Conservation (phyloP, 2,888 invertebrate species). For the Neuroscelio doddi region DNA sequence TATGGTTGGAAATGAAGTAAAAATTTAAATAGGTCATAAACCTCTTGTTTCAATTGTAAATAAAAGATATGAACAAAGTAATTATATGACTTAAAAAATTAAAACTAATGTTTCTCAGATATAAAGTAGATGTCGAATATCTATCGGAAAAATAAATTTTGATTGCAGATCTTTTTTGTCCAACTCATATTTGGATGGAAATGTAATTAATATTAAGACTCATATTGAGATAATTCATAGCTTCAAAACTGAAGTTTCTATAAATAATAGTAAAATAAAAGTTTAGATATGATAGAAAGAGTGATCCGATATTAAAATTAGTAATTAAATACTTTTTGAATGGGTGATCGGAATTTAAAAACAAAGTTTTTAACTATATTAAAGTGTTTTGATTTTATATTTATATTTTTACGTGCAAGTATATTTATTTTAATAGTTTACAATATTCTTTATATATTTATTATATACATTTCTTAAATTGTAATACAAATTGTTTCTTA, state of each 20-base stretch:
- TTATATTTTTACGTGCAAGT: too few relatives aligned
- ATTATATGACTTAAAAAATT: conserved; percentile 55
- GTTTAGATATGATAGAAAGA: background rate
- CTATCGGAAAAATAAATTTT: conserved; percentile 54
- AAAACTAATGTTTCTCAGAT: conserved; percentile 56
- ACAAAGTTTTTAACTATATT: too few relatives aligned
- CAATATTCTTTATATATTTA: too few relatives aligned
- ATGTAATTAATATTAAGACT: conserved; percentile 18
- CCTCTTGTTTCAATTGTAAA: conserved; percentile 58
- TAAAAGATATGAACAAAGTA: conserved; percentile 54
- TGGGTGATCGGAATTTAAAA: too few relatives aligned
- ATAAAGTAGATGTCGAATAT: conserved; percentile 49
- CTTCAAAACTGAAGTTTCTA: conserved; percentile 20
- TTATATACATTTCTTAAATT: too few relatives aligned
- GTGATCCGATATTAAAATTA: background rate
- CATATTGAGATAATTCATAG: conserved; percentile 20
- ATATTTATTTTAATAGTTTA: too few relatives aligned
- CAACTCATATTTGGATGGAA: conserved; percentile 40
- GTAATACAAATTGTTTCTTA: too few relatives aligned
- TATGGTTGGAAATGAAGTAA: conserved; percentile 52
- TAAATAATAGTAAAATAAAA: conserved; percentile 18
- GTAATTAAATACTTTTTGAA: too few relatives aligned
- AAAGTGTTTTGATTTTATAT: too few relatives aligned
- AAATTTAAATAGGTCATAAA: conserved; percentile 59
- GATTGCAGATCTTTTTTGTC: conserved; percentile 56